Evolutionary conservation across 2,888 invertebrate genomes (phyloP).

Genomic region (Metalampra italica): DNA sequence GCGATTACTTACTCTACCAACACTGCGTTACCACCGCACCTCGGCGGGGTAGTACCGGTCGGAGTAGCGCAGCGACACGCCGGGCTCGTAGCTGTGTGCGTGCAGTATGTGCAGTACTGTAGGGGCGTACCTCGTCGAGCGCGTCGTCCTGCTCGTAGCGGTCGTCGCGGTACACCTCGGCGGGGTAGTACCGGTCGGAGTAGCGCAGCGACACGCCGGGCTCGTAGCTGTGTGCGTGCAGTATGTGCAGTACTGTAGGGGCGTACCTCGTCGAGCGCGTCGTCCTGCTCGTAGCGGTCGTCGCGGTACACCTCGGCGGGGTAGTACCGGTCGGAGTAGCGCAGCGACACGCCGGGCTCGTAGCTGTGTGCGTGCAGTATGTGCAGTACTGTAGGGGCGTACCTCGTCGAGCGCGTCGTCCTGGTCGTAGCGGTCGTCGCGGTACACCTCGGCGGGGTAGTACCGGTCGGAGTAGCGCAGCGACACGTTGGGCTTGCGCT

Average conservation of each 20-base stretch:
- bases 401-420: conserved; percentile 69
- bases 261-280: conserved; percentile 52
- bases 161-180: conserved; percentile 85
- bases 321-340: conserved; percentile 91
- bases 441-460: conserved; percentile 88
- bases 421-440: conserved; percentile 77
- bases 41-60: conserved; percentile 91
- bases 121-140: conserved; percentile 43
- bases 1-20: too few species aligned
- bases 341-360: conserved; percentile 87
- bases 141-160: conserved; percentile 72
- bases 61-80: conserved; percentile 87
- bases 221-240: too few species aligned
- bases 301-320: conserved; percentile 88
- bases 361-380: too few species aligned
- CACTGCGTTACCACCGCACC: too few species aligned
- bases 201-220: conserved; percentile 89
- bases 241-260: too few species aligned
- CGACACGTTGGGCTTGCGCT: conserved; percentile 88
- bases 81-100: too few species aligned
- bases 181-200: conserved; percentile 90
- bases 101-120: too few species aligned
- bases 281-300: conserved; percentile 72
- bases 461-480: conserved; percentile 89
- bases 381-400: too few species aligned